A percentile compares a stretch with the other conserved stretches of the same genome.
Conservation (phyloP, 2,797 vertebrate genomes). For the Acanthopagrus latus region DNA sequence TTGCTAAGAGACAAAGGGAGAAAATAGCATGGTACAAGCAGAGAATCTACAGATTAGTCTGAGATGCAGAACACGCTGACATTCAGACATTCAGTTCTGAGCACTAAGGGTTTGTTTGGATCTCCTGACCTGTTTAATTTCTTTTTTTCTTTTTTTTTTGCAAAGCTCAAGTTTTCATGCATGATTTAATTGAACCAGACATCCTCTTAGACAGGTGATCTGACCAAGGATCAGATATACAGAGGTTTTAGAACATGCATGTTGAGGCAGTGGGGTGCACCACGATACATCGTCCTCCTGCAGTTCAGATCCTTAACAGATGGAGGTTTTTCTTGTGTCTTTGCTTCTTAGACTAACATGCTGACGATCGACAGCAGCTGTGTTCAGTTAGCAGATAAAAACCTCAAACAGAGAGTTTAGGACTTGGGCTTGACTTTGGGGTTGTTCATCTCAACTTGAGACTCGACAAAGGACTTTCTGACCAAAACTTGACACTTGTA, state of each 20-base stretch:
- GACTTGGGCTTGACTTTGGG: not conserved
- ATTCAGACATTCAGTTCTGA: constrained; percentile 25
- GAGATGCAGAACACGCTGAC: constrained; percentile 35
- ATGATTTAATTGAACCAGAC: not conserved
- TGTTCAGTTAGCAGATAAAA: not conserved
- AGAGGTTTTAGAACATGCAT: not conserved
- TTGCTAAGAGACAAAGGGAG: constrained; percentile 78
- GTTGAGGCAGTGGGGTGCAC: not conserved
- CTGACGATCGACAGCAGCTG: not conserved
- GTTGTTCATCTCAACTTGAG: not conserved
- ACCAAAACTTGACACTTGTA: not conserved
- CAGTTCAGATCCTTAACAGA: not conserved
- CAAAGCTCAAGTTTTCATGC: not conserved
- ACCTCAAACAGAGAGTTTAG: not conserved
- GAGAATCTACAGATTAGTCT: constrained; percentile 50
- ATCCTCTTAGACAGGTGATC: not conserved
- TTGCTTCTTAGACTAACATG: not conserved
- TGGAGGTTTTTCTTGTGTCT: not conserved
- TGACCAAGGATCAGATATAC: not conserved
- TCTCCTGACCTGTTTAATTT: not conserved
- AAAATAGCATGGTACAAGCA: constrained; percentile 53
- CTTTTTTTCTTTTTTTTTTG: fast-evolving
- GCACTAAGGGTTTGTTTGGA: not conserved
- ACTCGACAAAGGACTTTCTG: not conserved
- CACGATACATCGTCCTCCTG: not conserved